Percentiles rank a stretch among this genome's conserved stretches.
These are phyloP conservation scores for Drosophila nr. medialis DNA, from an alignment of 2,888 invertebrate genomes.

Conservation along the genomic window DNA sequence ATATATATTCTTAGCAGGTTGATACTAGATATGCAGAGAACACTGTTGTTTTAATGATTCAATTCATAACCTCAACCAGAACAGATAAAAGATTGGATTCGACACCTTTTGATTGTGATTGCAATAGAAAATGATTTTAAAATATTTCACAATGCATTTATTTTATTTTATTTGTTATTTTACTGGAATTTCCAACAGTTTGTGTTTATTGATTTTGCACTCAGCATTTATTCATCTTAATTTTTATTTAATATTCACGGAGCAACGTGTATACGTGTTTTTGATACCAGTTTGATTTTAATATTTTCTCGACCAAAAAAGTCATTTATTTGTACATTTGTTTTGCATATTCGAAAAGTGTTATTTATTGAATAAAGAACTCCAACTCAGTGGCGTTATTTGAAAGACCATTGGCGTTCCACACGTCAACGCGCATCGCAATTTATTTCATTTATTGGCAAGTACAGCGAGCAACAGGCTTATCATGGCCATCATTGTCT, in stretches of 20 bases:
- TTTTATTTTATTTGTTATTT: neutral
- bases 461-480: too few relatives aligned
- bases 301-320: neutral
- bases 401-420: too few relatives aligned
- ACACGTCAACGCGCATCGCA: too few relatives aligned
- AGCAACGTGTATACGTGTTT: neutral
- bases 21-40: neutral
- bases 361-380: neutral
- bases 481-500: too few relatives aligned
- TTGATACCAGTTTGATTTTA: neutral
- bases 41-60: neutral
- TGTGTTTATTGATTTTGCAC: neutral
- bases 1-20: neutral
- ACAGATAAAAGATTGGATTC: neutral
- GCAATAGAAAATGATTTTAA: neutral
- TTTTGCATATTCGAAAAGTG: neutral
- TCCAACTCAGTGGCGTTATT: too few relatives aligned
- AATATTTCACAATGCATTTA: neutral
- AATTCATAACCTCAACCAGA: neutral
- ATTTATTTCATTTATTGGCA: too few relatives aligned
- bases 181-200: neutral
- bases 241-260: conserved; percentile 1
- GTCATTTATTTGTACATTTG: neutral
- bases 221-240: neutral
- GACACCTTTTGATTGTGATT: neutral